Evolutionary conservation across 2,888 invertebrate species (phyloP).

Genomic region (Sepiola atlantica): DNA sequence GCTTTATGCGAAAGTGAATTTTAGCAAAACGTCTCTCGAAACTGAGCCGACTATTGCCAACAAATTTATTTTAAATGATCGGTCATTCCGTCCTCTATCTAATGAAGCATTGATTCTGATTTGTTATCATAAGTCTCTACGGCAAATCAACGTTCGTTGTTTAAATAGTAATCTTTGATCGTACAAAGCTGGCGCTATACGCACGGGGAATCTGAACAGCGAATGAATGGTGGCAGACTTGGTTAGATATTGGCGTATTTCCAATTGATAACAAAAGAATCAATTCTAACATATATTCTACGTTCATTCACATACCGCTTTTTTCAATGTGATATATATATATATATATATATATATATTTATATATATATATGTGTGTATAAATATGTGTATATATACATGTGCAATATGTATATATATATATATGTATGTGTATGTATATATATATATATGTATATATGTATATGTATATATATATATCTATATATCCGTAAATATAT

Average conservation of each 20-base stretch:
- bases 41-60: not conserved
- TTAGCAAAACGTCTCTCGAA: not conserved
- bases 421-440: too few relatives aligned
- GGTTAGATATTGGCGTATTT: not conserved
- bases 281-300: too few relatives aligned
- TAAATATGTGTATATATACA: too few relatives aligned
- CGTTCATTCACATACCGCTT: too few relatives aligned
- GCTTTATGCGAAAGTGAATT: not conserved
- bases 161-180: conserved; percentile 8
- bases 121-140: not conserved
- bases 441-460: too few relatives aligned
- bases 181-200: not conserved
- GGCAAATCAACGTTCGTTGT: not conserved
- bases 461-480: too few relatives aligned
- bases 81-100: not conserved
- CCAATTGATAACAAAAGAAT: not conserved
- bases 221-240: not conserved
- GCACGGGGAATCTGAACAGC: not conserved
- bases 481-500: too few relatives aligned
- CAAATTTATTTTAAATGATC: not conserved
- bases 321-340: too few relatives aligned
- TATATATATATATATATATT: too few relatives aligned
- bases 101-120: not conserved
- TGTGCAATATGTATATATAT: too few relatives aligned
- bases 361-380: too few relatives aligned